phyloP scores from a whole-genome alignment of 2,113 vertebrate species.

The Toxotes jaculatrix region DNA sequence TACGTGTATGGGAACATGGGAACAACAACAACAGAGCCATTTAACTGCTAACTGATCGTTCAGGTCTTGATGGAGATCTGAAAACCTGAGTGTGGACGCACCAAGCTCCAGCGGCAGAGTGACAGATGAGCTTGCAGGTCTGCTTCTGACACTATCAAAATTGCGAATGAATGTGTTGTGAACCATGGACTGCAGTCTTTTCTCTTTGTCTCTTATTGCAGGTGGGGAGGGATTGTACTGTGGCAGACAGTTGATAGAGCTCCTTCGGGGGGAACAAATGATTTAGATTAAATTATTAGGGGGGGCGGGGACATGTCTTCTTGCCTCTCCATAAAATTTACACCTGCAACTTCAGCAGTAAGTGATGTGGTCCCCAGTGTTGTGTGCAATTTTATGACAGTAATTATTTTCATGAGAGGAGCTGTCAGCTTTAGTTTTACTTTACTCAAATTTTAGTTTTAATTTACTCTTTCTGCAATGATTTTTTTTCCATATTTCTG shows the following conservation, averaged over 20 bases:
- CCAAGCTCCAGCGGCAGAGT: too few species aligned
- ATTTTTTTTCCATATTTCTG: neutral
- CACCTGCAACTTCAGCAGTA: neutral
- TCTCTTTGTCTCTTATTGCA: too few species aligned
- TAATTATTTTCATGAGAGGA: neutral
- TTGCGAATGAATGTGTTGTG: too few species aligned
- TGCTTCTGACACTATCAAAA: too few species aligned
- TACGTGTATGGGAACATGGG: too few species aligned
- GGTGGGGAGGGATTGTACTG: too few species aligned
- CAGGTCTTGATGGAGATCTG: too few species aligned
- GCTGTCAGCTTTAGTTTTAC: neutral
- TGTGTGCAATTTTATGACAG: neutral
- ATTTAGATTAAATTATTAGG: neutral
- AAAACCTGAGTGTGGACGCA: too few species aligned
- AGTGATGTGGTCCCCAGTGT: neutral
- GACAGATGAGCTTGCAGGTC: too few species aligned
- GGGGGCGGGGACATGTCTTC: neutral
- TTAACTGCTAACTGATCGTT: too few species aligned
- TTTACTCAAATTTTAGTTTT: neutral
- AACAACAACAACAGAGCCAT: too few species aligned
- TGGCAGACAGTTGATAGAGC: neutral
- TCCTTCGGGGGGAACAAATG: neutral
- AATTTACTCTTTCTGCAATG: neutral
- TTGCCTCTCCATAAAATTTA: neutral
- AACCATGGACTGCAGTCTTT: too few species aligned